Base-by-base conservation (phyloP, 2,888 invertebrate genomes). In the Aspidiotus rigidus region DNA sequence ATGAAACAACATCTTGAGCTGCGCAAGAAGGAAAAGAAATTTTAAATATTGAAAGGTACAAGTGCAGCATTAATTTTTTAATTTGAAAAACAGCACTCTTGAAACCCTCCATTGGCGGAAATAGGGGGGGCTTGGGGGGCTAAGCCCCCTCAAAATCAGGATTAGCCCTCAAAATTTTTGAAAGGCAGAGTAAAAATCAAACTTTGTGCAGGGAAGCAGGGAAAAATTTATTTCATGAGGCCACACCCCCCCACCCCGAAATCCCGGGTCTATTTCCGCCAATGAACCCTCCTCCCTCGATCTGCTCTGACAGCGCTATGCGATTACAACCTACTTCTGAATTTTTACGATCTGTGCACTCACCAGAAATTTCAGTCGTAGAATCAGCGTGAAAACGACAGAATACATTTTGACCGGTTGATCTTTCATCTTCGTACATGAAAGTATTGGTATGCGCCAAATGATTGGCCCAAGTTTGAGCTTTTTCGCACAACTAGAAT, bases 401-500 rank as follows among this genome's bases (percentile, higher is more conserved):
- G 77, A 88, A 89, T 59, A 90, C 80, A 79, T 89, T 90, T 78
- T 90, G 89, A 0, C 90, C 91, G 42, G 89, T 86, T 74, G 86
- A 86, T 63, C 85, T 83, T 77, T 89, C 87, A 77, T 86, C 86
- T 71, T 80, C 78, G 78, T 89, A 87, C 78, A 85, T 84, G 79
- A 91, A 89, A 74, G 85, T 85, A 77, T 89, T 87, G 6, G 86
- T 88, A 77, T 89, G 87, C 11, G 90, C 91, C 75, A 92, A 79
- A 75, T 90, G 87, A 78, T 92, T 91, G 7, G 92, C 92, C 91
- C 91, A 92, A 55, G 88, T 87, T 79, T 93, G 92, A 63, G 90
- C 89, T 77, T 87, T 84, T 76, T 87, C 85, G 76, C 89, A 90
- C 56, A 90, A 77, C 89, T 89, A 79, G 17, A 80, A 71, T 56